Evolutionary conservation across 2,797 vertebrate genomes (phyloP), one percentile per base, ranked within the genome.

Genomic region (Malacoctenus gilli): DNA sequence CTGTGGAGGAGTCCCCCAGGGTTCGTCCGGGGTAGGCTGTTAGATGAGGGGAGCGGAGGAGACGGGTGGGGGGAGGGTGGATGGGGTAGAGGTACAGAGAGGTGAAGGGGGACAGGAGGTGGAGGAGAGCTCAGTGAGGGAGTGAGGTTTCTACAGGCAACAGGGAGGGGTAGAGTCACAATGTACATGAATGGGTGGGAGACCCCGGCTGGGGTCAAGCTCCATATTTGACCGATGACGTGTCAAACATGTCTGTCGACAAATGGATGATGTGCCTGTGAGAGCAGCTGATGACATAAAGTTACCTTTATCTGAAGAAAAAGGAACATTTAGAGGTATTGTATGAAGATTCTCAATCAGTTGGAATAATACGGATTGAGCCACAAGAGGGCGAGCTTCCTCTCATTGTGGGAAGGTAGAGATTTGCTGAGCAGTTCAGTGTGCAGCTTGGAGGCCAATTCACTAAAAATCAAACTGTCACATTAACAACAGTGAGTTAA

Each of bases 1-100:
- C 95, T 95, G 93, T 91, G 88, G 92, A 92, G 15, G 94, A 93
- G 75, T 94, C 94, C 85, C 93, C 93, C 86, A 95, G 89, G 88
- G 92, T 94, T 86, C 94, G 93, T 96, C 95, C 95, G 0, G 93
- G 94, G 83, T 95, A 95, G 85, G 94, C 94, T 96, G 93, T 95
- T 93, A 94, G 93, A 86, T 91, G 88, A 41, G 83, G 82, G 83
- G 68, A 34, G 53, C 43, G 69, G 82, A 69, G 78, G 72, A 47
- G 50, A 25, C n/a, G 34, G 59, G 72, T 53, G 56, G 53, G 22
- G 21, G 54, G 52, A 65, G 66, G 71, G 59, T 46, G 79, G 25
- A 28, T 28, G 25, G 25, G 25, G 9, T 5, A 28, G 25, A 28
- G 25, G 53, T 23, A 75, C 64, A 82, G 59, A 86, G 54, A 61